Evolutionary conservation across 2,797 vertebrate species (phyloP), one percentile per base, ranked within the genome.

Genomic region (Pogoniulus pusillus): DNA sequence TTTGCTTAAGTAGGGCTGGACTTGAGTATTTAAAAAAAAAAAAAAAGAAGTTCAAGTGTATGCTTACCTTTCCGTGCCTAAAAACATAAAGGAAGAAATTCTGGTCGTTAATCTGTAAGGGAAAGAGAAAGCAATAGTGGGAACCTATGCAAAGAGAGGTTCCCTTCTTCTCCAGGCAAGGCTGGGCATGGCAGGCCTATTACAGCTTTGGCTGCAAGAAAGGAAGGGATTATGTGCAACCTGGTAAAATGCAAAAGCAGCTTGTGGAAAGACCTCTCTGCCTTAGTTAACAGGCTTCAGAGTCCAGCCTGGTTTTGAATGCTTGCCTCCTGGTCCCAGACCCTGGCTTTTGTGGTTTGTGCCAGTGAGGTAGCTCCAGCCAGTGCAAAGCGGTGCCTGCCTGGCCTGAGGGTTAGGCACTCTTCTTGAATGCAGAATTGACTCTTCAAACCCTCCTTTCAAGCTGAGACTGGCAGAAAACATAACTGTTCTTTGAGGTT

Each of bases 1-100:
- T 91, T 95, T 87, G 66, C 92, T 93, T 74, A 86, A 89, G 83
- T 91, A 91, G 91, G 85, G 82, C 72, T 77, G 90, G 78, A 94
- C 72, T 82, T 84, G 76, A 73, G 60, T 34, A 51, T 65, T 80
- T 91, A 93, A 89, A 54, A 55, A 76, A 77, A 76, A 41, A 71
- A 35, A 47, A 64, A 78, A 71, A 24, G 23, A 45, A 63, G 30
- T 41, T 34, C 1, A 70, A 81, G 87, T 83, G 43, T 87, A 57
- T 60, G 62, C 89, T 90, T 76, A 51, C 60, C 87, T 93, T 91
- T 78, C 32, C 64, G 11, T 87, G 60, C 79, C 58, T 89, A 4
- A 78, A 71, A 94, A 22, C 64, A 68, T 71, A 79, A 82, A 85
- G 49, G 86, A 75, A 47, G 64, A 89, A 79, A 71, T 68, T 70